A percentile compares a stretch with the other conserved stretches of the same genome.
These are phyloP conservation scores for Diplazon laetatorius DNA, from an alignment of 2,888 invertebrate genomes.

Conservation along the genomic window DNA sequence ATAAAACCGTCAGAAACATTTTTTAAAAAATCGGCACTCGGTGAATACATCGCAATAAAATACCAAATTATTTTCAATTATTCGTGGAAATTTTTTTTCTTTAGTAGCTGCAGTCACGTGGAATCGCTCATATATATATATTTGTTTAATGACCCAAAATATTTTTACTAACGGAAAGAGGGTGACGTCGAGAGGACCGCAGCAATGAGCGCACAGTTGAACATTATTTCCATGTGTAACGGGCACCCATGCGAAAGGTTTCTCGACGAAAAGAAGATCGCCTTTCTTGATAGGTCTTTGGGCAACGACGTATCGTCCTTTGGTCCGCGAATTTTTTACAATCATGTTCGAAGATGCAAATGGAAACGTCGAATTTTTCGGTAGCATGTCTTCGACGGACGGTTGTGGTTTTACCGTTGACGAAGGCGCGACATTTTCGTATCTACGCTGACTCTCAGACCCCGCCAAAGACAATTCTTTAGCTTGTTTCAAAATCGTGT, in stretches of 20 bases:
- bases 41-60: too few species aligned
- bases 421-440: constrained; percentile 1
- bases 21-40: too few species aligned
- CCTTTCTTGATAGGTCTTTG: constrained; percentile 85
- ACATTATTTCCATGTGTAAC: constrained; percentile 83
- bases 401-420: background rate
- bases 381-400: constrained; percentile 77
- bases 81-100: too few species aligned
- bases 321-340: constrained; percentile 84
- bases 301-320: constrained; percentile 88
- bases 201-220: constrained; percentile 90
- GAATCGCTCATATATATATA: too few species aligned
- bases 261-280: constrained; percentile 91
- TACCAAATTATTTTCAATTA: too few species aligned
- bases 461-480: constrained; percentile 25
- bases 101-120: too few species aligned
- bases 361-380: constrained; percentile 83
- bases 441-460: constrained; percentile 10
- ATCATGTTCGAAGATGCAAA: constrained; percentile 85
- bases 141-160: too few species aligned
- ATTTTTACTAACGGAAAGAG: constrained; percentile 87
- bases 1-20: too few species aligned
- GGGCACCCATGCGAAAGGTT: constrained; percentile 91
- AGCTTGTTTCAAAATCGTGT: constrained; percentile 28
- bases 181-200: constrained; percentile 83